phyloP scores from a whole-genome alignment of 2,888 invertebrate species.

The Gonocerus acuteangulatus region DNA sequence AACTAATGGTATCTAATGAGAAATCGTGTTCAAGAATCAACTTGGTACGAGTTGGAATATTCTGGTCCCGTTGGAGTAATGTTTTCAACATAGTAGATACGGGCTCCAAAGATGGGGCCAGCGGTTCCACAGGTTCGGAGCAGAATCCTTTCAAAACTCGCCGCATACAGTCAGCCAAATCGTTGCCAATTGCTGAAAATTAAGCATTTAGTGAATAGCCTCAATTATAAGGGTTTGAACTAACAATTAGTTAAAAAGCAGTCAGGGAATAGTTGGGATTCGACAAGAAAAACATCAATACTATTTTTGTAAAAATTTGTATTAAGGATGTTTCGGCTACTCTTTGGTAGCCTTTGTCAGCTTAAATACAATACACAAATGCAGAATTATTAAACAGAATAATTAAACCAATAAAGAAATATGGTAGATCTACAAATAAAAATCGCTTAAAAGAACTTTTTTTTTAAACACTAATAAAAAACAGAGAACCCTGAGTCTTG shows the following conservation, averaged over 20 bases:
- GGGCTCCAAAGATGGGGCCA: conserved; percentile 41
- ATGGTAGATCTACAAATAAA: too few relatives aligned
- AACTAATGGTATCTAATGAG: conserved; percentile 34
- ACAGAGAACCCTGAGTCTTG: not conserved
- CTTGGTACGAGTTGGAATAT: conserved; percentile 35
- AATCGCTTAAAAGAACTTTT: not conserved
- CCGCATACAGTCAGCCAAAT: conserved; percentile 36
- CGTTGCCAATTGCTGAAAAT: conserved; percentile 38
- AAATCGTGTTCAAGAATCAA: conserved; percentile 40
- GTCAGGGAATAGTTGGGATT: too few relatives aligned
- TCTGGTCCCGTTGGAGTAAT: conserved; percentile 39
- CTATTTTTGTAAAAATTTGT: too few relatives aligned
- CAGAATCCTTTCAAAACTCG: conserved; percentile 28
- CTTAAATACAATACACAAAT: too few relatives aligned
- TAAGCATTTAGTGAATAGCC: too few relatives aligned
- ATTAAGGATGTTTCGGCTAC: too few relatives aligned
- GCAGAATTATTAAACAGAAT: too few relatives aligned
- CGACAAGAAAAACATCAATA: too few relatives aligned
- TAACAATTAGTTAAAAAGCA: not conserved
- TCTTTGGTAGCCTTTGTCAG: too few relatives aligned
- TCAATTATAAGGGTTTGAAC: too few relatives aligned
- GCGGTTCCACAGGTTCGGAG: conserved; percentile 36
- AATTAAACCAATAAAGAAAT: too few relatives aligned
- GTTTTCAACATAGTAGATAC: conserved; percentile 41
- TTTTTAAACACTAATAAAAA: not conserved